Base-by-base conservation (phyloP, 2,888 invertebrate genomes). In the Drepanosiphum platanoidis region DNA sequence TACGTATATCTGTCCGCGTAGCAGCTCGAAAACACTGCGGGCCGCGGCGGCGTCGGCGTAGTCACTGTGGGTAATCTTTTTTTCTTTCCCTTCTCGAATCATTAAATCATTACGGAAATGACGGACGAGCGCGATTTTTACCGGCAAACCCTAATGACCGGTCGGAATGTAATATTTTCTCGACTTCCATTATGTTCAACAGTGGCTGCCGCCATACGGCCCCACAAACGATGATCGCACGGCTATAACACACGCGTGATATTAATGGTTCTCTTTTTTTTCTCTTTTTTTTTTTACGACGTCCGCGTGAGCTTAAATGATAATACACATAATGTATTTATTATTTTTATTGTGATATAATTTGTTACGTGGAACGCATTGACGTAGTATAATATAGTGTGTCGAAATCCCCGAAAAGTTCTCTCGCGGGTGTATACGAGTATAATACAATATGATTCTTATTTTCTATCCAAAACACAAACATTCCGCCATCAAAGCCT, bases 161-260 rank as follows among this genome's bases (percentile, higher is more conserved):
- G 58, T 58, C 58, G 58, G 81, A 72, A 81, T 72, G 81, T 39
- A 70, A 58, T 80, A 68, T 81, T 81, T 81, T 71, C 61, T 39
- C 39, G 71, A 80, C 68, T 81, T n/a, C 39, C 36, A 71, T 36
- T 81, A 80, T 70, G n/a, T 34, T 15, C 34, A 80, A 46, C 27
- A 46, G 30, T 9, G 30, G 58, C 77, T 9, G 30, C 36, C 9
- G 77, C 27, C 18, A 0, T 36, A 70, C 42, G n/a, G n/a, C 11
- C 64, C 22, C n/a, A 39, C 61, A 13, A n/a, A 36, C n/a, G 39
- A 79, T n/a, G 58, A 42, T 36, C 36, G 58, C n/a, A n/a, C 36
- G 61, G 61, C 30, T 39, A 79, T n/a, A n/a, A n/a, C n/a, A 68
- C 22, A 66, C 68, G 34, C 46, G n/a, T 68, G 27, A 79, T 68